Evolutionary conservation across 2,113 vertebrate species (phyloP).

Genomic region (Hypomesus transpacificus): DNA sequence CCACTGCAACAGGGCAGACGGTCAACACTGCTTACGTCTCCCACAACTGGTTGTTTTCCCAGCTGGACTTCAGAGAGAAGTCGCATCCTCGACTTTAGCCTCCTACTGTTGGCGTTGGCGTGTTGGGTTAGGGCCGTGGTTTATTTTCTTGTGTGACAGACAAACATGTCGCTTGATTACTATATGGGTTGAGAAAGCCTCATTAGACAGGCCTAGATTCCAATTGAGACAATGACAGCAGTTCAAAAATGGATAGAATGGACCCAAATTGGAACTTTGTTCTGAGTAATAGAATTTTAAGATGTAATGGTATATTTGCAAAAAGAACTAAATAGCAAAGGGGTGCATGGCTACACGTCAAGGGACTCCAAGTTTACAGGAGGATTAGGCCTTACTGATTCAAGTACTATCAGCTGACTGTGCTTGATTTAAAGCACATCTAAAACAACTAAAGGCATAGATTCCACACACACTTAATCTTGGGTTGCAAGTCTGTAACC

Average conservation of each 20-base stretch:
- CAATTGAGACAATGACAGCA: neutral
- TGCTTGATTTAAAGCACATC: neutral
- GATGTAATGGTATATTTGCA: neutral
- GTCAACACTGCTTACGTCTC: constrained; percentile 25
- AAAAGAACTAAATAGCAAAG: neutral
- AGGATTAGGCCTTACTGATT: neutral
- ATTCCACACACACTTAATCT: neutral
- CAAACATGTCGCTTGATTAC: constrained; percentile 3
- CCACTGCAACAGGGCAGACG: constrained; percentile 45
- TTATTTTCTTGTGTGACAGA: neutral
- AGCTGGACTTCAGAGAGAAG: constrained; percentile 34
- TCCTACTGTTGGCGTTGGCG: neutral
- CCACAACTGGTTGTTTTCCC: constrained; percentile 30
- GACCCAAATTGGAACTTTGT: neutral
- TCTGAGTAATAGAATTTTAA: neutral
- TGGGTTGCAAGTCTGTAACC: too few relatives aligned
- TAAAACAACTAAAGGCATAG: neutral
- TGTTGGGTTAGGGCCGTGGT: neutral
- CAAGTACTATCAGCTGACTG: neutral
- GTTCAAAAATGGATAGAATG: neutral
- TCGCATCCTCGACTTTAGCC: neutral
- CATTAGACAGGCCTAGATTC: constrained; percentile 24
- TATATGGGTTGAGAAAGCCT: constrained; percentile 21
- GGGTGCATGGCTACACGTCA: neutral
- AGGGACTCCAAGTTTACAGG: neutral